phyloP scores from a whole-genome alignment of 2,888 invertebrate genomes.

The Sericinus montela region DNA sequence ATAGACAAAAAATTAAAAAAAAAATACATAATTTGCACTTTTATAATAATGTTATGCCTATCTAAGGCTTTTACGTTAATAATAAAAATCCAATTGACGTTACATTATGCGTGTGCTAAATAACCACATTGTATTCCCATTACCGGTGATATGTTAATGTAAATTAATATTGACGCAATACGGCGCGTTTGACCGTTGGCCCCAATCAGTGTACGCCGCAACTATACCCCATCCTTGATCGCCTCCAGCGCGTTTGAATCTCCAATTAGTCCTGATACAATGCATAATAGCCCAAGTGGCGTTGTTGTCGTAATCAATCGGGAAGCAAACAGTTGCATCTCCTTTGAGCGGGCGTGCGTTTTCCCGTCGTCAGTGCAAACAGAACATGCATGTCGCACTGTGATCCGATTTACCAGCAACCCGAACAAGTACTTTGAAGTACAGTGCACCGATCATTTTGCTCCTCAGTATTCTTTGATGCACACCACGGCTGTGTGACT shows the following conservation, averaged over 20 bases:
- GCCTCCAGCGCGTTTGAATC: slow-evolving; percentile 29
- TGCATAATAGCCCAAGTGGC: slow-evolving; percentile 39
- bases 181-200: slow-evolving; percentile 3
- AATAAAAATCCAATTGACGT: too few species aligned
- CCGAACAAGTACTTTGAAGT: slow-evolving; percentile 8
- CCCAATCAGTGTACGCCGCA: slow-evolving; percentile 24
- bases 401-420: slow-evolving; percentile 16
- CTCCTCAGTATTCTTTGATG: slow-evolving; percentile 3
- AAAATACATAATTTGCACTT: too few species aligned
- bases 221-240: slow-evolving; percentile 12
- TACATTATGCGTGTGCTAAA: neutral
- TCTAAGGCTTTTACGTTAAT: too few species aligned
- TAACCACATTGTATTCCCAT: neutral
- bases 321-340: slow-evolving; percentile 36
- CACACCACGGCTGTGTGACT: neutral
- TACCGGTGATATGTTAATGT: slow-evolving; percentile 1
- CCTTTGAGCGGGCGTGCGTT: slow-evolving; percentile 38
- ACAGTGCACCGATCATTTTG: neutral
- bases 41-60: too few species aligned
- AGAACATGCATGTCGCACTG: slow-evolving; percentile 19
- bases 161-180: slow-evolving; percentile 9
- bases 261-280: slow-evolving; percentile 43
- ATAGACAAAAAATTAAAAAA: too few species aligned
- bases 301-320: slow-evolving; percentile 45
- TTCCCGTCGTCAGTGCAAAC: slow-evolving; percentile 18